Percentiles rank a stretch among this genome's conserved stretches.
phyloP scores from a whole-genome alignment of 1,140 invertebrate genomes.

The Dermatophagoides farinae region DNA sequence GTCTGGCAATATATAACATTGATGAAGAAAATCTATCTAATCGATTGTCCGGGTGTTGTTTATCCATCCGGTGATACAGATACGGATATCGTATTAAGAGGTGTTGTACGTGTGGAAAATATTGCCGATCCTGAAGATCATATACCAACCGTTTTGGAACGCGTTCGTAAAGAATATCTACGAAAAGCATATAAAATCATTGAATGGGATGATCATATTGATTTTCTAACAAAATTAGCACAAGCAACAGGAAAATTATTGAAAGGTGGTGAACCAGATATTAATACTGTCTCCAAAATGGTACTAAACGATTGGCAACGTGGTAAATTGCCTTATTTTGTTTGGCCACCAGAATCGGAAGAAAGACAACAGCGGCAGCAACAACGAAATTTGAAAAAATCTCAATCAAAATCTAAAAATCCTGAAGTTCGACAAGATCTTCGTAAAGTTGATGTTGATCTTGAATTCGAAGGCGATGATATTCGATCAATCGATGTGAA shows the following conservation, averaged over 20 bases:
- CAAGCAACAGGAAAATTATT: constrained; percentile 63
- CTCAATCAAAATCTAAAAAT: constrained; percentile 3
- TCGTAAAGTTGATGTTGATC: constrained; percentile 49
- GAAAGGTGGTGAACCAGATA: constrained; percentile 88
- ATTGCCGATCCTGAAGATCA: constrained; percentile 88
- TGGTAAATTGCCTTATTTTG: constrained; percentile 86
- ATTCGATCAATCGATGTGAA: constrained; percentile 22
- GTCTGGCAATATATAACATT: constrained; percentile 97
- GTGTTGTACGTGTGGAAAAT: constrained; percentile 58
- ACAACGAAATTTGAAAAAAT: not conserved
- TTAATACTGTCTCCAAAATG: constrained; percentile 69
- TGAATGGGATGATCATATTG: constrained; percentile 39
- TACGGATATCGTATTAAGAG: constrained; percentile 84
- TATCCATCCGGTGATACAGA: constrained; percentile 72
- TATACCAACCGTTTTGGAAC: constrained; percentile 57
- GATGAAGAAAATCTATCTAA: constrained; percentile 89
- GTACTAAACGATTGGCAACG: constrained; percentile 96
- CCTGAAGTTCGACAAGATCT: constrained; percentile 40
- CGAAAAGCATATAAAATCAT: constrained; percentile 69
- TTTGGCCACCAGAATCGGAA: constrained; percentile 40
- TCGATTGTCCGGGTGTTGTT: constrained; percentile 97
- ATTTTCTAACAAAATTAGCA: constrained; percentile 84
- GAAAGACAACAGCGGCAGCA: not conserved
- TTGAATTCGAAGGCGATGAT: constrained; percentile 44
- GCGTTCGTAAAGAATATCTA: constrained; percentile 75